Percentiles rank a stretch among this genome's conserved stretches.
Evolutionary conservation across 2,113 vertebrate genomes (phyloP).

Genomic region (Antechinus stuartii): DNA sequence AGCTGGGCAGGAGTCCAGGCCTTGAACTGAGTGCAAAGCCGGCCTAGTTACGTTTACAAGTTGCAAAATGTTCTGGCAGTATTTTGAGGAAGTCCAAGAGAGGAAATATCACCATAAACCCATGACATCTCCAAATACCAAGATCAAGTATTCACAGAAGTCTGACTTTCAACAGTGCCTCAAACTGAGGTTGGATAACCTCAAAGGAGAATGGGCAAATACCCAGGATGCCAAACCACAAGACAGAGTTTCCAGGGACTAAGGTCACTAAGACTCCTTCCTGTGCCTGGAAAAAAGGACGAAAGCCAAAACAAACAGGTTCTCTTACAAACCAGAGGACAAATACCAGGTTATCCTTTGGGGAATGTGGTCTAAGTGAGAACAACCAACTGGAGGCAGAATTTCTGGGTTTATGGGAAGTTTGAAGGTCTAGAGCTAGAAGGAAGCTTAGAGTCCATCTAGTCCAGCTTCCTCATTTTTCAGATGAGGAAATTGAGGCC

Average conservation of each 20-base stretch:
- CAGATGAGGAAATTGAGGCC: constrained; percentile 24
- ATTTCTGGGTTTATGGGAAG: not conserved
- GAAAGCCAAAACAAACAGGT: not conserved
- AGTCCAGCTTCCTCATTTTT: constrained; percentile 9
- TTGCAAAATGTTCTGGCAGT: not conserved
- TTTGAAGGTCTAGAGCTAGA: not conserved
- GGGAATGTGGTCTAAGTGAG: not conserved
- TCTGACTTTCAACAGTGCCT: not conserved
- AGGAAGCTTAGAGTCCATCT: not conserved
- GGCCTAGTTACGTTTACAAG: not conserved
- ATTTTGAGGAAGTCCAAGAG: constrained; percentile 14
- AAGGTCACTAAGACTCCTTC: not conserved
- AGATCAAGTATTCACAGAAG: not conserved
- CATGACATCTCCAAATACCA: not conserved
- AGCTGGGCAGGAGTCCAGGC: not conserved
- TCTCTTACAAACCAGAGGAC: not conserved
- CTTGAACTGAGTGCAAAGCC: not conserved
- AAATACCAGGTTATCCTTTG: not conserved
- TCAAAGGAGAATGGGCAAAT: constrained; percentile 4
- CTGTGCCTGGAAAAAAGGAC: not conserved
- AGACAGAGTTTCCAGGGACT: not conserved
- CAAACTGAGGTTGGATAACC: not conserved
- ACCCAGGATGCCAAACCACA: not conserved
- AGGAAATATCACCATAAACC: not conserved
- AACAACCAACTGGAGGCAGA: not conserved